phyloP scores from a whole-genome alignment of 2,797 vertebrate genomes.

The Peromyscus attwateri region DNA sequence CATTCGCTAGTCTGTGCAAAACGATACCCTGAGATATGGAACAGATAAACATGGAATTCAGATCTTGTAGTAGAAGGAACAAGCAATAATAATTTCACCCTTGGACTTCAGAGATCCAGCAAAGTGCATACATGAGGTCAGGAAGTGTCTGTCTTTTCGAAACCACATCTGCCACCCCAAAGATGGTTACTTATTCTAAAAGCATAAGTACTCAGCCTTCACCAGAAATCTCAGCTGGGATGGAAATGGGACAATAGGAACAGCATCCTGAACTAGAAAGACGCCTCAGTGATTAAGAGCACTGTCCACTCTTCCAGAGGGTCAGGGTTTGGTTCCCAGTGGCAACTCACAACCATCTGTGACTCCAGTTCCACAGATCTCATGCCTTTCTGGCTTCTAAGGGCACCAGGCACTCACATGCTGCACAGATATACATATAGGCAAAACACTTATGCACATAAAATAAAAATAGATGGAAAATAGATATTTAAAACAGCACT shows the following conservation, averaged over 20 bases:
- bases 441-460: background rate
- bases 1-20: background rate
- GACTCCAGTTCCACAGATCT: no score
- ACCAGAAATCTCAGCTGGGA: background rate
- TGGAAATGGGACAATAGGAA: background rate
- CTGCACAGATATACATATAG: background rate
- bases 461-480: background rate
- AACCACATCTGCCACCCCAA: background rate
- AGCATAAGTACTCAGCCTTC: background rate
- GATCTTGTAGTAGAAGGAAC: conserved; percentile 35
- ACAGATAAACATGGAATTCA: background rate
- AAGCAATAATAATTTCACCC: conserved; percentile 9
- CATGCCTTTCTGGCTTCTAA: background rate
- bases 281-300: background rate
- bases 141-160: conserved; percentile 33
- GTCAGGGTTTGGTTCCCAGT: background rate
- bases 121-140: background rate
- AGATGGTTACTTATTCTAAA: conserved; percentile 2
- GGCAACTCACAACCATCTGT: background rate
- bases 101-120: conserved; percentile 1
- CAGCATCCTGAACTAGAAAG: background rate
- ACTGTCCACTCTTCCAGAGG: background rate
- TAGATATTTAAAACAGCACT: background rate
- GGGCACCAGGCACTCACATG: background rate
- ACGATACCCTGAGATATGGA: background rate